Percentiles rank a stretch among this genome's conserved stretches.
Conservation (phyloP, 2,888 invertebrate species). For the Drosophila kokeensis region DNA sequence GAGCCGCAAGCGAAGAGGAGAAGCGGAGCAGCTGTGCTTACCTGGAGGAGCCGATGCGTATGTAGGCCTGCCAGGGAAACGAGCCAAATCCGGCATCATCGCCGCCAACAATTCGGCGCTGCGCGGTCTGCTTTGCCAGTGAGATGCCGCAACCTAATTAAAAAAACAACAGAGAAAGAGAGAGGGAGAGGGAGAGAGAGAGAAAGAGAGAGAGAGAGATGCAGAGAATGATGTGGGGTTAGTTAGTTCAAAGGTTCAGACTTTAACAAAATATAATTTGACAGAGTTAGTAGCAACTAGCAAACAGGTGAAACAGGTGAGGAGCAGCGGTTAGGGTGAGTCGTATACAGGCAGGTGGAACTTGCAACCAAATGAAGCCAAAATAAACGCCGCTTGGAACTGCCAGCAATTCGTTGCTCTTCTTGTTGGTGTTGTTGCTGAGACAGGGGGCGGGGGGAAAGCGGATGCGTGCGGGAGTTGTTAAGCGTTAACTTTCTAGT, state of each 20-base stretch:
- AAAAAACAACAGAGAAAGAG: background rate
- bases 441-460: background rate
- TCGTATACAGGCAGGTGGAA: constrained; percentile 28
- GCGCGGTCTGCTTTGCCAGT: constrained; percentile 93
- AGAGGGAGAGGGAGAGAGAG: background rate
- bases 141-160: constrained; percentile 94
- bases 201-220: constrained; percentile 8
- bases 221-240: constrained; percentile 24
- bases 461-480: constrained; percentile 19
- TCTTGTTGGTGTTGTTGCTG: constrained; percentile 11
- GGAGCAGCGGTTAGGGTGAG: constrained; percentile 40
- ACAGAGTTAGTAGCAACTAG: constrained; percentile 56
- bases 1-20: background rate
- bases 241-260: constrained; percentile 31
- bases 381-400: constrained; percentile 53
- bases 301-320: constrained; percentile 32
- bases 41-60: constrained; percentile 95
- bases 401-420: constrained; percentile 48
- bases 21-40: constrained; percentile 77
- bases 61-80: constrained; percentile 98
- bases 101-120: constrained; percentile 95
- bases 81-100: constrained; percentile 97
- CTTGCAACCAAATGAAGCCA: constrained; percentile 38
- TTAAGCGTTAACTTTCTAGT: constrained; percentile 53
- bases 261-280: constrained; percentile 14